A percentile compares a stretch with the other conserved stretches of the same genome.
Conservation (phyloP, 1,140 invertebrate genomes). For the Eurosta solidaginis region DNA sequence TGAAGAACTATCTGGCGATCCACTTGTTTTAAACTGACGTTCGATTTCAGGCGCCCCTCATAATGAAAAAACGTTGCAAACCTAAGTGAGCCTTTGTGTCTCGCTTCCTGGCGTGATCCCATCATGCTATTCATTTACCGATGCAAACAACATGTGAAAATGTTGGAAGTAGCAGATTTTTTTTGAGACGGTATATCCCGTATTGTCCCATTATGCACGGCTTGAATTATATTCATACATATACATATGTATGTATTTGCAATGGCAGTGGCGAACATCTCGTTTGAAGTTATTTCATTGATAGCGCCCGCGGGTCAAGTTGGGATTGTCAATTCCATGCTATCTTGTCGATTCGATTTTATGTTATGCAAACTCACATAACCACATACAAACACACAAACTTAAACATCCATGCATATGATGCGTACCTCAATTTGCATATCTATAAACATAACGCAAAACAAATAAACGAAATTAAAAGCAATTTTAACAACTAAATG, state of each 20-base stretch:
- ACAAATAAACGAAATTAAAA: slow-evolving; percentile 29
- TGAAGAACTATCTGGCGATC: no score
- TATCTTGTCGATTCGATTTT: slow-evolving; percentile 24
- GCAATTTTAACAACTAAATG: slow-evolving; percentile 24
- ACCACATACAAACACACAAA: neutral
- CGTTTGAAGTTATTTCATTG: slow-evolving; percentile 26
- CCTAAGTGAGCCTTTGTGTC: no score
- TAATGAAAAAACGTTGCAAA: no score
- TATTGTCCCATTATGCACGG: no score
- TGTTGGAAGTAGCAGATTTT: no score
- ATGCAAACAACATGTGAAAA: no score
- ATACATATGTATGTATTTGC: neutral
- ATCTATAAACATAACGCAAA: slow-evolving; percentile 23
- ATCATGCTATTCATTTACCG: no score
- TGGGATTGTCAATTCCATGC: slow-evolving; percentile 21
- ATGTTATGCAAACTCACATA: neutral
- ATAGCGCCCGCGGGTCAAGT: slow-evolving; percentile 16
- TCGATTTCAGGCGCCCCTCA: no score
- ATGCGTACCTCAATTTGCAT: slow-evolving; percentile 1
- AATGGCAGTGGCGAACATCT: slow-evolving; percentile 10
- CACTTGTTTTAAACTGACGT: no score
- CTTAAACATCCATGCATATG: neutral
- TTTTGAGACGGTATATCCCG: no score
- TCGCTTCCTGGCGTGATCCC: no score
- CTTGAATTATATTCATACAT: no score